Conservation (phyloP, 1,140 invertebrate species). For the Holcopasites calliopsidis region DNA sequence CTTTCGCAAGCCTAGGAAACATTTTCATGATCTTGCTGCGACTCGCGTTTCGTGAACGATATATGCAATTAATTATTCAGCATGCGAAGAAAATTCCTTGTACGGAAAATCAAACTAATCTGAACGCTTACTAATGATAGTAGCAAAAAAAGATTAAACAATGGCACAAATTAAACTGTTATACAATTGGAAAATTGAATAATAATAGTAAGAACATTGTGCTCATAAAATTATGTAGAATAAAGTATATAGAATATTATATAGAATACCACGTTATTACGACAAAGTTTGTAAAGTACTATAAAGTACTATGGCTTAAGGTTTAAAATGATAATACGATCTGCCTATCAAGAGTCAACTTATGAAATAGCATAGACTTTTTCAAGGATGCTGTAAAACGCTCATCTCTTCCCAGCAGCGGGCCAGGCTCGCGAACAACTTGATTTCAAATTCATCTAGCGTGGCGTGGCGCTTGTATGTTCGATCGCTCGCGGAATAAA, state of each 20-base stretch:
- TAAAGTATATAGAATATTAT: too few relatives aligned
- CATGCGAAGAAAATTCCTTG: not conserved
- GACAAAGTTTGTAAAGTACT: too few relatives aligned
- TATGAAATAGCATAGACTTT: not conserved
- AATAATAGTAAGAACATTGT: too few relatives aligned
- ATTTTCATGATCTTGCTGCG: conserved; percentile 7
- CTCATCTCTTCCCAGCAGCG: not conserved
- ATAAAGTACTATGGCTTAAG: too few relatives aligned
- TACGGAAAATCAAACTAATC: not conserved
- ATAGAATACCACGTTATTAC: too few relatives aligned
- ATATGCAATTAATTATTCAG: not conserved
- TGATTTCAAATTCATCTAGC: conserved; percentile 62
- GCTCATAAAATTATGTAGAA: too few relatives aligned
- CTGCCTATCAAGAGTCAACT: not conserved
- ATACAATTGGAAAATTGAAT: too few relatives aligned
- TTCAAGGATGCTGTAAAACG: not conserved
- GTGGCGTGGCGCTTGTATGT: conserved; percentile 34
- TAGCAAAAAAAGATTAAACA: not conserved
- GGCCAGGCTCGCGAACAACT: conserved; percentile 1
- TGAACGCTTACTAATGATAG: not conserved
- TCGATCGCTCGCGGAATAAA: conserved; percentile 58
- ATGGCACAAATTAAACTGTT: too few relatives aligned
- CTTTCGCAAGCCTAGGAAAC: conserved; percentile 12
- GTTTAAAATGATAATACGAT: not conserved
- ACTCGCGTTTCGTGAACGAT: not conserved